Conservation (phyloP, 2,113 vertebrate genomes). For the Amblyopsis rosae region DNA sequence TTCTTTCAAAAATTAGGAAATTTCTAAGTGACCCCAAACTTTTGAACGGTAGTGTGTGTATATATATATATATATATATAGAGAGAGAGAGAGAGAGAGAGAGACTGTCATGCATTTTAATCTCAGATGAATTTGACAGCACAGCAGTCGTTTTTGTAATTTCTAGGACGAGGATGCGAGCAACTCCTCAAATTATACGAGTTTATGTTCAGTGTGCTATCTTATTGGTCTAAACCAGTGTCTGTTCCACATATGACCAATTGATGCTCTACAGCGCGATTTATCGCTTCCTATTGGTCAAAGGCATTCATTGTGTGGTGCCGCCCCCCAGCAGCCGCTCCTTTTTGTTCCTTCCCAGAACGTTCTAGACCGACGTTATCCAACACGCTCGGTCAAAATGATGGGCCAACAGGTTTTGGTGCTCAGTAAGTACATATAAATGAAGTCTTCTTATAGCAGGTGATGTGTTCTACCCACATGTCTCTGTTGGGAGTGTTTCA, state of each 20-base stretch:
- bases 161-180: too few relatives aligned
- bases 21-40: too few relatives aligned
- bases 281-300: conserved; percentile 54
- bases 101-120: too few relatives aligned
- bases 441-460: background rate
- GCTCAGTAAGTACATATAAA: conserved; percentile 82
- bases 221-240: conserved; percentile 40
- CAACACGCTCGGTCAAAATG: conserved; percentile 72
- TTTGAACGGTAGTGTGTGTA: too few relatives aligned
- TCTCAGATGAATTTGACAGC: too few relatives aligned
- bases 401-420: conserved; percentile 91
- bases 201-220: background rate
- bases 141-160: too few relatives aligned
- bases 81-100: too few relatives aligned
- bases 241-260: conserved; percentile 5
- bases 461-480: background rate
- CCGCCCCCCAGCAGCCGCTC: conserved; percentile 19
- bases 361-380: conserved; percentile 40
- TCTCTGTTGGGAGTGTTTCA: background rate
- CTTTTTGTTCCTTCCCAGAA: conserved; percentile 52
- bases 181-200: too few relatives aligned
- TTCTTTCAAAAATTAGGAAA: too few relatives aligned
- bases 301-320: accelerated
- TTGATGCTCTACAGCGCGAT: too few relatives aligned
- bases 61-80: too few relatives aligned